Base-by-base conservation (phyloP, 2,888 invertebrate species). In the Atherix ibis region DNA sequence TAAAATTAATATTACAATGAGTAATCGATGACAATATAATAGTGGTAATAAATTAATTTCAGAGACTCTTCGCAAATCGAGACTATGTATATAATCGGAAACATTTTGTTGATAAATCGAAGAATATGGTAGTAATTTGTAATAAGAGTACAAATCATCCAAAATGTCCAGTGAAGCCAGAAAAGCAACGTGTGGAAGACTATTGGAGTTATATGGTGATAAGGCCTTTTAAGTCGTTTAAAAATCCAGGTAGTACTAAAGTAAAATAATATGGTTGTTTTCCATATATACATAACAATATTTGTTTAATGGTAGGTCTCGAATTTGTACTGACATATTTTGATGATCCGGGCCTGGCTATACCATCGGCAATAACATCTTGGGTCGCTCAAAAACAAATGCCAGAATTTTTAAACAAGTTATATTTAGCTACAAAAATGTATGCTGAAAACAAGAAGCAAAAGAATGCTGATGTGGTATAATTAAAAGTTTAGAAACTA, bases 131-230 rank as follows among this genome's bases (percentile, higher is more conserved):
- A 37, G 62, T 76, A 24, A 68, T 81, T 33, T 63, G 79, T 31
- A 84, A 73, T 44, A 70, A 71, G 44, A 73, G 73, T 13, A 76
- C 80, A 15, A 63, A 67, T 22, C 84, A 85, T 56, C 76, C 76
- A 0, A 56, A 64, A 4, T 76, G 71, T 42, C 85, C 87, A 0
- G 65, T 67, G 32, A 67, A 70, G 29, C 65, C 70, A 9, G 70
- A 74, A 36, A 77, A 76, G 35, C 75, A 76, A 38, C 67, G 88
- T 34, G 82, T 85, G 1, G 65, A 67, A 3, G 76, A 84, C 40
- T 88, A 87, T 48, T 84, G 83, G 81, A 87, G 85, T 25, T 75
- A 77, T 46, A 83, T 85, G 78, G 80, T 87, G 1, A 79, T 88
- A 34, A 76, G 72, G 55, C 80, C 83, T 0, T 52, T 50, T 38